Percentiles rank a stretch among this genome's conserved stretches.
phyloP scores from a whole-genome alignment of 2,797 vertebrate species.

The Gymnodraco acuticeps region DNA sequence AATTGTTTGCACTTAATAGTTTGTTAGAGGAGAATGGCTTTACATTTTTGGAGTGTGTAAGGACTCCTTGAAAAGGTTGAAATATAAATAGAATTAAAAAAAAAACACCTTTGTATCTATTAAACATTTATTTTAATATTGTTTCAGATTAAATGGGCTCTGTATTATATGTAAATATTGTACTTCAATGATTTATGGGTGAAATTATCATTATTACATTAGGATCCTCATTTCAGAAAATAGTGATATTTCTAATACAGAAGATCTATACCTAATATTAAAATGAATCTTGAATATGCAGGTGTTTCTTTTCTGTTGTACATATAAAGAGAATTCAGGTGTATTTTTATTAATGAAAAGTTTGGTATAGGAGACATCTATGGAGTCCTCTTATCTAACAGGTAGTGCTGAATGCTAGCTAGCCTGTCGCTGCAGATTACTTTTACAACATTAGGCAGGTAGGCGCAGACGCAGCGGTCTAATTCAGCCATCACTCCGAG shows the following conservation, averaged over 20 bases:
- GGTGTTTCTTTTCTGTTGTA: constrained; percentile 87
- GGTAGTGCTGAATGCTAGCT: constrained; percentile 77
- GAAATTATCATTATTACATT: constrained; percentile 84
- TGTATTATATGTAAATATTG: constrained; percentile 93
- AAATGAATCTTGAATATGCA: constrained; percentile 90
- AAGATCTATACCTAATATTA: constrained; percentile 88
- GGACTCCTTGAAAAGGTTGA: constrained; percentile 83
- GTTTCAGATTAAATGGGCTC: constrained; percentile 87
- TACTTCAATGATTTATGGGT: constrained; percentile 86
- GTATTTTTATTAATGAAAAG: constrained; percentile 84
- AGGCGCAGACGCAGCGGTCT: constrained; percentile 60
- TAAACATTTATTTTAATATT: constrained; percentile 94
- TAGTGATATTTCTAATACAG: constrained; percentile 93
- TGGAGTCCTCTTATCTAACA: constrained; percentile 77
- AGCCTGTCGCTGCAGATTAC: constrained; percentile 71
- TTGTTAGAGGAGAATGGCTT: constrained; percentile 90
- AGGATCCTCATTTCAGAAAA: constrained; percentile 87
- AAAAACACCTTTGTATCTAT: constrained; percentile 88
- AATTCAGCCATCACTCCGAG: constrained; percentile 81
- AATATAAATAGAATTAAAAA: constrained; percentile 79
- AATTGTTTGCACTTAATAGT: constrained; percentile 96
- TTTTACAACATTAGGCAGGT: constrained; percentile 62
- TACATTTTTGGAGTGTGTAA: constrained; percentile 84
- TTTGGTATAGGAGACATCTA: constrained; percentile 84
- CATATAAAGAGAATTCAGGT: constrained; percentile 85